Base-by-base conservation (phyloP, 1,140 invertebrate species). In the Geopemphigus sp. region DNA sequence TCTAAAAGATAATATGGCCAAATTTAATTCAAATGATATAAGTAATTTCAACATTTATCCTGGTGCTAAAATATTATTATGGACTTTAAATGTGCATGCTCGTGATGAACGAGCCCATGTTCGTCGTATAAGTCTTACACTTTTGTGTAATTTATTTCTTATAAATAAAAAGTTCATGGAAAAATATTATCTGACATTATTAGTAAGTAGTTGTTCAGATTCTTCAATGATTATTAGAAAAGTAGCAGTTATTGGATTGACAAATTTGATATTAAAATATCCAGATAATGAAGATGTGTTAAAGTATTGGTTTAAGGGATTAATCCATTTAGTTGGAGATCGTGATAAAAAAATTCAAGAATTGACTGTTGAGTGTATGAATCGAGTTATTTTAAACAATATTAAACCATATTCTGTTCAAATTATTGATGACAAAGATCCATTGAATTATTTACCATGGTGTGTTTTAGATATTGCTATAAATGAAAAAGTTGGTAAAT, bases 291-390 rank as follows among this genome's bases (percentile, higher is more conserved):
- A 78, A 78, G 24, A 59, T 78, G 74, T 78, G 10, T 39, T 78
- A 6, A 78, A 78, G 10, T 59, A 78, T 78, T 78, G 74, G 74
- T 78, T 78, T 47, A 78, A 78, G 24, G 74, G 74, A 50, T 47
- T 78, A 63, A 61, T 78, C 24, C 74, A 78, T 61, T 78, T 78
- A 63, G 74, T 78, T 59, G 74, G 74, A 0, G 74, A 78, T 61
- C 74, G 57, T 26, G 74, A 78, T 15, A 78, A 78, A 63, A 78
- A 63, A 63, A 78, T 78, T 78, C 74, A 78, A 78, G 74, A 78
- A 12, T 50, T 78, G 11, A 12, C 74, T n/a, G 57, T 78, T 29
- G 74, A 78, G n/a, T 78, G 24, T 78, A 63, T 78, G 57, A n/a
- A 29, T 61, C n/a, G 19, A 78, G 57, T 78, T 47, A 78, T 78